phyloP scores from a whole-genome alignment of 2,113 vertebrate genomes.

The Haplochromis vanheusdeni region DNA sequence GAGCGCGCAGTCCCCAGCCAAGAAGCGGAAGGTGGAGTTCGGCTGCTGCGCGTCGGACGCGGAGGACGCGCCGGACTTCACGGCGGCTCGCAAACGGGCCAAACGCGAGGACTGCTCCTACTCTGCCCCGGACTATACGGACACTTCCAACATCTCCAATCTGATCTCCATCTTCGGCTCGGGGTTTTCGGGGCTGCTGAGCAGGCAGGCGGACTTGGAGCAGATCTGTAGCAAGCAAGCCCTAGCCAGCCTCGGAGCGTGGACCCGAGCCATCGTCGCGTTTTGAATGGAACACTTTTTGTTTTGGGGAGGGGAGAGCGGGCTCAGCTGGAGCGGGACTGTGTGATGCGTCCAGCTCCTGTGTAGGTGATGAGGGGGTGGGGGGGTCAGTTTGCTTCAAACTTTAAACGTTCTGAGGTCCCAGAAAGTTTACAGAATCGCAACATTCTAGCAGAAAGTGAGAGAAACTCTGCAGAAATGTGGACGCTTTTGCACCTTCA shows the following conservation, averaged over 20 bases:
- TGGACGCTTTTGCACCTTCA: neutral
- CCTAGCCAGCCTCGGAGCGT: slow-evolving; percentile 88
- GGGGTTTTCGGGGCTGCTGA: slow-evolving; percentile 88
- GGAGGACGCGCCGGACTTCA: slow-evolving; percentile 75
- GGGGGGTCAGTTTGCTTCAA: neutral
- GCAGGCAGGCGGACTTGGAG: slow-evolving; percentile 86
- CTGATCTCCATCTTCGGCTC: slow-evolving; percentile 96
- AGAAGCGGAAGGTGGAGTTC: slow-evolving; percentile 81
- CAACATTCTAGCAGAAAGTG: neutral
- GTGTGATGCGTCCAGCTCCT: neutral
- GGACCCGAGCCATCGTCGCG: slow-evolving; percentile 92
- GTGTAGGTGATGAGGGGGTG: neutral
- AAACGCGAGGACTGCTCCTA: slow-evolving; percentile 82
- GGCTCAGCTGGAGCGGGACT: neutral
- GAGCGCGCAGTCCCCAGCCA: slow-evolving; percentile 68
- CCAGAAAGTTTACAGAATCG: neutral
- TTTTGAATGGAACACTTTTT: slow-evolving; percentile 72
- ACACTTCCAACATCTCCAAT: slow-evolving; percentile 93
- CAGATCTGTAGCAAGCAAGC: slow-evolving; percentile 93
- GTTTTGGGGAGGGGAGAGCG: neutral
- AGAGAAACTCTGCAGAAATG: neutral
- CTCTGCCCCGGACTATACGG: slow-evolving; percentile 69
- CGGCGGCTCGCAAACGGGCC: slow-evolving; percentile 78
- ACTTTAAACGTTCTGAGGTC: neutral
- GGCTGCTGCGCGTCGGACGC: slow-evolving; percentile 72